Base-by-base conservation (phyloP, 1,140 invertebrate genomes). In the Delia radicum region DNA sequence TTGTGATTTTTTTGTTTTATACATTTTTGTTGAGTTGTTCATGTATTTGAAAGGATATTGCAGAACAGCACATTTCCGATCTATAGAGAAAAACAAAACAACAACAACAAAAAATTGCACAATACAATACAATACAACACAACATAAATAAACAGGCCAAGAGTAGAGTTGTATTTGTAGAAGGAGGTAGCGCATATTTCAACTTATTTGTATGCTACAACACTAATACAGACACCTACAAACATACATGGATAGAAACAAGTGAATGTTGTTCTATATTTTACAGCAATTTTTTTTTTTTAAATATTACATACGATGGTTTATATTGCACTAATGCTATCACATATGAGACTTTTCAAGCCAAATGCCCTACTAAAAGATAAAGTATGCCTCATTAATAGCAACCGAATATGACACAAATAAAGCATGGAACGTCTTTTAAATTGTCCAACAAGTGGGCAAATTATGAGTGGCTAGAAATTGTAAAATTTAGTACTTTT, bases 61-160 rank as follows among this genome's bases (percentile, higher is more conserved):
- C 65, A 69, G 65, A 37, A 69, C 65, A 69, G 29, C 65, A 69
- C 18, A 33, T 69, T 37, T 69, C 65, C 65, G 65, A 33, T 69
- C 27, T 15, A 27, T n/a, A n/a, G 6, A 28, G 8, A 2, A 63
- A 27, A 24, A 28, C 0, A 7, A 63, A 29, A 65, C 21, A 21
- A 15, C 3, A 61, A 24, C 10, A 61, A 61, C 3, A 29, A 65
- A 31, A 69, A 33, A 63, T 63, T 7, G 24, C 13, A 69, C 29
- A 18, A 24, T 33, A 33, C 3, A 28, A 13, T 28, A 28, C 3
- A 28, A 65, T 13, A 65, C 27, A 65, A 28, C 10, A 63, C 27
- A 13, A 28, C 5, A 18, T 10, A 27, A 29, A 15, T 28, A 65
- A 65, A 67, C 29, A 31, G n/a, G 29, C 63, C 63, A 67, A 55